A percentile compares a stretch with the other conserved stretches of the same genome.
Conservation (phyloP, 2,888 invertebrate species). For the Perithous albicinctus region DNA sequence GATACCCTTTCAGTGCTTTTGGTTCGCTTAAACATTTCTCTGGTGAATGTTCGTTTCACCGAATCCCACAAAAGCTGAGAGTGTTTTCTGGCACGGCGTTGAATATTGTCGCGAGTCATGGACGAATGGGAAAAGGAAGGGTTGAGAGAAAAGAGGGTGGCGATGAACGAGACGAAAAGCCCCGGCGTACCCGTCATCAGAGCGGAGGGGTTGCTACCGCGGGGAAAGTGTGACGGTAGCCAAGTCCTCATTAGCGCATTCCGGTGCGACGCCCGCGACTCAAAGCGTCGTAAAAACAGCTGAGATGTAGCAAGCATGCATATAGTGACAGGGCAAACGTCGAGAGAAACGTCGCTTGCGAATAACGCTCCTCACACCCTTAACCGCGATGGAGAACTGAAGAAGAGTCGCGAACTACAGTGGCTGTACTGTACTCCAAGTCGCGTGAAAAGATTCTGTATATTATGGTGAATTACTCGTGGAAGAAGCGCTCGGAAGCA, state of each 20-base stretch:
- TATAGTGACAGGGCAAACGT: constrained; percentile 7
- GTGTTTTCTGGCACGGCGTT: constrained; percentile 23
- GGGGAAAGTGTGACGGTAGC: constrained; percentile 82
- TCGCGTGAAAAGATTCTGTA: background rate
- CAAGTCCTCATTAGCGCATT: constrained; percentile 85
- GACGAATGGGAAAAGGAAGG: constrained; percentile 26
- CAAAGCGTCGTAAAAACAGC: constrained; percentile 85
- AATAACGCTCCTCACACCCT: constrained; percentile 25
- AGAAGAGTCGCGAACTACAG: constrained; percentile 56
- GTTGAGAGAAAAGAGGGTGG: constrained; percentile 15
- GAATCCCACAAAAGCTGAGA: constrained; percentile 8
- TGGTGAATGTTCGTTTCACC: constrained; percentile 20
- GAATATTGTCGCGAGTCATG: constrained; percentile 44
- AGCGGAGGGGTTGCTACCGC: constrained; percentile 7
- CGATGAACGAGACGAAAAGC: constrained; percentile 12
- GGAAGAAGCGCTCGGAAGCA: constrained; percentile 10
- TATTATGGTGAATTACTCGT: background rate
- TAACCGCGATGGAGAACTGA: background rate
- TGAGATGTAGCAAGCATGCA: constrained; percentile 76
- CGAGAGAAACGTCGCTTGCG: constrained; percentile 5
- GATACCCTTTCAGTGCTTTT: background rate
- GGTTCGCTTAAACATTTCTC: background rate
- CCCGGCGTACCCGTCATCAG: constrained; percentile 8
- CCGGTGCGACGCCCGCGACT: constrained; percentile 85
- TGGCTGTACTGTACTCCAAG: constrained; percentile 18